Base-by-base conservation (phyloP, 2,888 invertebrate species). In the Ichneumoninae sp. region DNA sequence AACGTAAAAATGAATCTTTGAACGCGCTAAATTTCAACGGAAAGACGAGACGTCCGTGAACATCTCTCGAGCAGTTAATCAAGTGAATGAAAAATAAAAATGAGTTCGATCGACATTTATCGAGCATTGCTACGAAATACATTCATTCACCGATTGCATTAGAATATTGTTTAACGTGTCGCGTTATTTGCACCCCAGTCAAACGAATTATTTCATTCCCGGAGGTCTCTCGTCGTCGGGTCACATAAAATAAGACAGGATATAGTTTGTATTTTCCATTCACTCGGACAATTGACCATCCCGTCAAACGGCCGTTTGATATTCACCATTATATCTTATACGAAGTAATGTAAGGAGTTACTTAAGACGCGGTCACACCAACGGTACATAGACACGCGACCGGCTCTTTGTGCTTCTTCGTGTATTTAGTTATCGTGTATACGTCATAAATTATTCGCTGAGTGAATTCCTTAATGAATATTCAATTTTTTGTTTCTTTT, bases 381-480 rank as follows among this genome's bases (percentile, higher is more conserved):
- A 26, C 3, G 13, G 52, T 47, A 75, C n/a, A 26, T 6, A 50
- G 50, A 16, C 47, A 26, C 30, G 60, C 66, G 52, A 73, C 52
- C 66, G 22, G 57, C 36, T 82, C 76, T 75, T 85, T 79, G 82
- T 79, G 71, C 75, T 73, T 63, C 75, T 73, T 60, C 71, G 52
- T 75, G 79, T 82, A 85, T 85, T 85, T 76, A 82, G 85, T 85
- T 85, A 85, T 85, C 63, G 85, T 80, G 69, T 82, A 85, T 82
- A 75, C 82, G 79, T 80, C 82, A 85, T 82, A 85, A 85, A 85
- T 85, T 85, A 85, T 71, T 76, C 76, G 85, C 52, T 69, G 82
- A 85, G 82, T 85, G 82, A 85, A 85, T 83, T 85, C 82, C 63
- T 75, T 63, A 80, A 85, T 85, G 85, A 85, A 85, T 85, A 83